Conservation (phyloP, 2,888 invertebrate genomes). For the Pecten maximus region DNA sequence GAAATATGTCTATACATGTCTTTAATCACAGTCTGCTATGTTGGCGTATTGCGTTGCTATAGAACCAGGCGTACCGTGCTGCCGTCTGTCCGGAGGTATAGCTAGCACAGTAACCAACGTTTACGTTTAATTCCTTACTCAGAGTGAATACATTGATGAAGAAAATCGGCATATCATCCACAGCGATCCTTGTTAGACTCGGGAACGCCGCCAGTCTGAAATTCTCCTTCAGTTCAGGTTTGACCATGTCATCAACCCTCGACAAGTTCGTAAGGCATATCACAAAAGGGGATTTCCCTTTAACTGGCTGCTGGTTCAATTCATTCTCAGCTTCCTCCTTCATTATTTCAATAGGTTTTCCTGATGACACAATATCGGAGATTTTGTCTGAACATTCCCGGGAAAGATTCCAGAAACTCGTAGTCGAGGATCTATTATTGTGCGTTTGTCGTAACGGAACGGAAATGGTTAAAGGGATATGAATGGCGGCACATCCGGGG, state of each 20-base stretch:
- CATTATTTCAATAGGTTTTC: conserved; percentile 43
- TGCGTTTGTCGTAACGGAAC: conserved; percentile 12
- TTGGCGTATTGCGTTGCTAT: conserved; percentile 26
- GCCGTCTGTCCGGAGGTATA: conserved; percentile 61
- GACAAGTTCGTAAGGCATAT: conserved; percentile 64
- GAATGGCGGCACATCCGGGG: conserved; percentile 50
- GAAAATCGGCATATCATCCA: conserved; percentile 65
- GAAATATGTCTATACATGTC: not conserved
- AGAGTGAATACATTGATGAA: conserved; percentile 56
- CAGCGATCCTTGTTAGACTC: conserved; percentile 58
- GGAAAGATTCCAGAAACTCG: conserved; percentile 45
- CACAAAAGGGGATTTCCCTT: conserved; percentile 63
- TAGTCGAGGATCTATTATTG: not conserved
- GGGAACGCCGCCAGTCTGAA: conserved; percentile 56
- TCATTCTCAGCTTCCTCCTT: conserved; percentile 40
- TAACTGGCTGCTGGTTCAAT: conserved; percentile 8
- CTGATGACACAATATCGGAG: conserved; percentile 38
- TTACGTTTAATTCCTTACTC: conserved; percentile 55
- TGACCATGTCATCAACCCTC: conserved; percentile 55
- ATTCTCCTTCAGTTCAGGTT: conserved; percentile 52
- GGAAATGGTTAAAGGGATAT: conserved; percentile 41
- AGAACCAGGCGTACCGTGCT: conserved; percentile 47
- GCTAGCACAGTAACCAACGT: conserved; percentile 59
- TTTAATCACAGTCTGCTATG: conserved; percentile 36
- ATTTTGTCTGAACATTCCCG: conserved; percentile 45